Evolutionary conservation across 1,140 invertebrate species (phyloP).

Genomic region (Hyphantria cunea): DNA sequence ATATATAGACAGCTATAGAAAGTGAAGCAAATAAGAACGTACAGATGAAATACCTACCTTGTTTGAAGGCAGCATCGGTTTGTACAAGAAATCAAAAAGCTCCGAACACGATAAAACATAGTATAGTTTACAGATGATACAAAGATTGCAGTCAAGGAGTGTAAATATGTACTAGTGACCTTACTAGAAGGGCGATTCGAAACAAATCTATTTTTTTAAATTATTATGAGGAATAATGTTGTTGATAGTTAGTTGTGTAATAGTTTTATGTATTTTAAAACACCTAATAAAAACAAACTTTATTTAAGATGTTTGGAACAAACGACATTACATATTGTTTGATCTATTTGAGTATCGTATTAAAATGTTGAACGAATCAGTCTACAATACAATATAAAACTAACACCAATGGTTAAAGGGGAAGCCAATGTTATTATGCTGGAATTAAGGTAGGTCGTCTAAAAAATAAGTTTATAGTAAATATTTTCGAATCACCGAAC

Average conservation of each 20-base stretch:
- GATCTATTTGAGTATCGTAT: too few species aligned
- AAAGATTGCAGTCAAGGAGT: conserved; percentile 2
- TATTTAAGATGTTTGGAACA: too few species aligned
- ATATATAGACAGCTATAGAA: conserved; percentile 42
- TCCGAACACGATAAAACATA: conserved; percentile 24
- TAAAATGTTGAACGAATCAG: too few species aligned
- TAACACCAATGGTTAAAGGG: too few species aligned
- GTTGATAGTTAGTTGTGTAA: too few species aligned
- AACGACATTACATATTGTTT: too few species aligned
- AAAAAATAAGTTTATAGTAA: neutral
- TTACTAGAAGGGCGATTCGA: conserved; percentile 9
- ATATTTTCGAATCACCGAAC: conserved; percentile 7
- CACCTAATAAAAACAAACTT: too few species aligned
- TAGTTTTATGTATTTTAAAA: too few species aligned
- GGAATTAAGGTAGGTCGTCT: too few species aligned
- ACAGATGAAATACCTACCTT: conserved; percentile 57
- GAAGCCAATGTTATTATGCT: too few species aligned
- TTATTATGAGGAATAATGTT: too few species aligned
- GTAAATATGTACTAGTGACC: conserved; percentile 2
- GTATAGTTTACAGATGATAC: conserved; percentile 40
- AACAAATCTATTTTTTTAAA: neutral
- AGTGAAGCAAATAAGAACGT: conserved; percentile 27
- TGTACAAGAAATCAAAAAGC: conserved; percentile 23
- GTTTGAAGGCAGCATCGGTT: conserved; percentile 45
- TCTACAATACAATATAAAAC: too few species aligned